A percentile compares a stretch with the other conserved stretches of the same genome.
Evolutionary conservation across 2,113 vertebrate species (phyloP).

Genomic region (Thunnus maccoyii): DNA sequence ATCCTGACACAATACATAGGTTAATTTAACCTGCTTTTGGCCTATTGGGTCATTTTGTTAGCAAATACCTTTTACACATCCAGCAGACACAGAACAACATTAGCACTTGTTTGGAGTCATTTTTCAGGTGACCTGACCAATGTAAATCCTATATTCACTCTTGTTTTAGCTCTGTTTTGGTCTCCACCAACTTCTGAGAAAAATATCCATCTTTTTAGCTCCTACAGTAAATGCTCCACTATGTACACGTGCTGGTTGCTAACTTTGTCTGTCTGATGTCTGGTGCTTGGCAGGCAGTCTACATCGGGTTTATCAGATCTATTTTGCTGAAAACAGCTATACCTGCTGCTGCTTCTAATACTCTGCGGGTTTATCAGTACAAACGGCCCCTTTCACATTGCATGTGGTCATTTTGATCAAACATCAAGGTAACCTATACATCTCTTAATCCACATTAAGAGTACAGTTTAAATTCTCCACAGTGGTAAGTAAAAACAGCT

Average conservation of each 20-base stretch:
- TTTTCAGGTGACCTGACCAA: background rate
- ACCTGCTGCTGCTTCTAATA: background rate
- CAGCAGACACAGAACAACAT: no score
- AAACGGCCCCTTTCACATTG: background rate
- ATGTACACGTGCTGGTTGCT: background rate
- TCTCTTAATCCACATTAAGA: slow-evolving; percentile 31
- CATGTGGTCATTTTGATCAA: background rate
- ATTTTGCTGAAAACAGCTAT: background rate
- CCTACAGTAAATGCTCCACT: background rate
- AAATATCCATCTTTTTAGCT: background rate
- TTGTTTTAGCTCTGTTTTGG: background rate
- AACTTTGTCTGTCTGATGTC: slow-evolving; percentile 10
- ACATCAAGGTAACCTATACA: background rate
- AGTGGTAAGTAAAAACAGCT: slow-evolving; percentile 44
- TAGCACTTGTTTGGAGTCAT: no score
- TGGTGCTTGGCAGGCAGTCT: background rate
- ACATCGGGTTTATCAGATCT: background rate
- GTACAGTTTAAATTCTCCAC: background rate
- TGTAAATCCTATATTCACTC: background rate
- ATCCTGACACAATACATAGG: no score
- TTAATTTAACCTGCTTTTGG: no score
- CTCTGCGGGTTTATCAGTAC: background rate
- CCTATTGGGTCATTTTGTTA: no score
- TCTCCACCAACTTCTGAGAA: background rate
- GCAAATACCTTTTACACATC: no score